Base-by-base conservation (phyloP, 2,888 invertebrate species). In the Anthoptus insignis region DNA sequence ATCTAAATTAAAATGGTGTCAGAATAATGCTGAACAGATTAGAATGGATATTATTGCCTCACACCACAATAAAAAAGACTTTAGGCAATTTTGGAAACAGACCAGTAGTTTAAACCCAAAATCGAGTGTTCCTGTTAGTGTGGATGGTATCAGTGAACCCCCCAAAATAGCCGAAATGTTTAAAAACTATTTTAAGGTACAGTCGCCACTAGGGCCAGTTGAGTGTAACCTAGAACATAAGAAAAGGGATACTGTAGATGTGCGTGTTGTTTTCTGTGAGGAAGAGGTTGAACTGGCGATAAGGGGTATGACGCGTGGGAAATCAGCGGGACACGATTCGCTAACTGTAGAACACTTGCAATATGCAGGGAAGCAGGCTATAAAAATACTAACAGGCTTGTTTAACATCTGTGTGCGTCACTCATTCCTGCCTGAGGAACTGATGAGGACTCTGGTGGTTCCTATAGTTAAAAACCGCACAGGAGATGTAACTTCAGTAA, bases 1-100 rank as follows among this genome's bases (percentile, higher is more conserved):
- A 58, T 22, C 47, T 2, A 65, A 64, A 39, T 16, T 73, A 11
- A 69, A 65, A 29, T 70, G 58, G 50, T 71, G 70, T 49, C 65
- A 67, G 39, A 47, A 68, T 13, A 49, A 73, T 63, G 21, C 63
- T 3, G 34, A 66, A 14, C 66, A 61, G 58, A 59, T 69, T 8
- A 65, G 61, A 63, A 29, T 71, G 37, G 58, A 69, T 19, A 68
- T 64, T 4, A 32, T 69, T 9, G 68, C 68, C 7, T 24, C 37
- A 11, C 53, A 58, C 19, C 68, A 65, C 29, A 14, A 47, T 1
- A 37, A 47, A 8, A 59, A 47, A 37, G n/a, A 66, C 16, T 69
- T 68, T 67, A 22, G 27, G 0, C 54, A 50, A 9, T 67, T 70
- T 58, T 72, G 72, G 66, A 71, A 65, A 21, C 27, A 27, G 16